Conservation (phyloP, 2,888 invertebrate genomes). For the Tetramorium bicarinatum region DNA sequence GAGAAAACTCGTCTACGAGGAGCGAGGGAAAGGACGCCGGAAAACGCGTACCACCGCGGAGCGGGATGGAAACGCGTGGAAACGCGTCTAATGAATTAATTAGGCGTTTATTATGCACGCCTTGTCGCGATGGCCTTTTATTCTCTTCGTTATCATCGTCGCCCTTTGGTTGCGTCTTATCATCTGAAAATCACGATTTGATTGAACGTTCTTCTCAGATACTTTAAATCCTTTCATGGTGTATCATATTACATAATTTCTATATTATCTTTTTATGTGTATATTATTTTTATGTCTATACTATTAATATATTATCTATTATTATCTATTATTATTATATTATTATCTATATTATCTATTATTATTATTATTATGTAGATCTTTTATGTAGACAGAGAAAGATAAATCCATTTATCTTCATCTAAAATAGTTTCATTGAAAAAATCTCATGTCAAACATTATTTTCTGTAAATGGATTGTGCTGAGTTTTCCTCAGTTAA, state of each 20-base stretch:
- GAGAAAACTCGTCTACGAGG: slow-evolving; percentile 33
- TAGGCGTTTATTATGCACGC: slow-evolving; percentile 59
- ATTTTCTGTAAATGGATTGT: no score
- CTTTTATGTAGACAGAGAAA: no score
- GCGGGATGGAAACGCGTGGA: background rate
- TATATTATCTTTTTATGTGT: no score
- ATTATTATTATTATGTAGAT: no score
- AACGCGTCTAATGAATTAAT: slow-evolving; percentile 71
- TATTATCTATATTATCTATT: no score
- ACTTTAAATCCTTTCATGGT: background rate
- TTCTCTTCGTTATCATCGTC: slow-evolving; percentile 20
- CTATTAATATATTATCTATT: no score
- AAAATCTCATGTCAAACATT: no score
- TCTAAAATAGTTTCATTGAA: background rate
- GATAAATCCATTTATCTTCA: background rate
- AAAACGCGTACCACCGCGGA: slow-evolving; percentile 35
- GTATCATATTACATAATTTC: no score
- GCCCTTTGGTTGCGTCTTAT: background rate
- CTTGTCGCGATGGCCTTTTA: slow-evolving; percentile 32
- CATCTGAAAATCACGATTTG: background rate
- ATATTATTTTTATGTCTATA: no score
- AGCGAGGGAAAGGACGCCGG: slow-evolving; percentile 26
- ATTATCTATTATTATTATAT: no score
- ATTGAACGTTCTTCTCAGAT: background rate
- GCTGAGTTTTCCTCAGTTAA: no score